Base-by-base conservation (phyloP, 2,888 invertebrate species). In the Coleophora deauratella region DNA sequence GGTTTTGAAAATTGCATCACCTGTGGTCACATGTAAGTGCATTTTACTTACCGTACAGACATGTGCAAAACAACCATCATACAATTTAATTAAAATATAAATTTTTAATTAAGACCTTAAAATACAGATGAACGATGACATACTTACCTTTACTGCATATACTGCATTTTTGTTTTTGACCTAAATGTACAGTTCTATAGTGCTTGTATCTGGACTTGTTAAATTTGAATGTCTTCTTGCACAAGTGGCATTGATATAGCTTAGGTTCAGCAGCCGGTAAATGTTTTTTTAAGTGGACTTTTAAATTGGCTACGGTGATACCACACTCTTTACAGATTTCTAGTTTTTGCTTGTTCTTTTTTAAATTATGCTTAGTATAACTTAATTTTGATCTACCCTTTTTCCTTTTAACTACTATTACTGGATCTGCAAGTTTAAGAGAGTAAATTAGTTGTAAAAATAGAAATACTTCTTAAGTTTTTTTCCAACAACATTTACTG, bases 321-420 rank as follows among this genome's bases (percentile, higher is more conserved):
- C 84, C 84, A 36, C 84, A 84, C 43, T 73, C 71, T 1, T 73
- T 78, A 47, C 84, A 84, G 11, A 82, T 55, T 48, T 67, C 60
- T 14, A 48, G 50, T 37, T 51, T 38, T 36, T 37, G 49, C 14
- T 46, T 43, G 37, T 44, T 28, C 32, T 14, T 47, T 21, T 45
- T 32, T 3, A 31, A 9, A 44, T 43, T 60, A 2, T 38, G 46
- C 45, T 44, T 46, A 28, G 13, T 31, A 31, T 11, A 10, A 31
- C 9, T 8, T n/a, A 28, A 2, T 50, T 50, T 60, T 45, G 41
- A 47, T 45, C 52, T 56, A 44, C 51, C 52, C 54, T 41, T 49
- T 43, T 54, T 58, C 31, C 10, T 21, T 21, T 6, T 21, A 21
- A 21, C 6, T 21, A 21, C 21, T 41, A 45, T 57, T 44, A 50